phyloP scores from a whole-genome alignment of 1,140 invertebrate genomes.

The Apolygus lucorum region DNA sequence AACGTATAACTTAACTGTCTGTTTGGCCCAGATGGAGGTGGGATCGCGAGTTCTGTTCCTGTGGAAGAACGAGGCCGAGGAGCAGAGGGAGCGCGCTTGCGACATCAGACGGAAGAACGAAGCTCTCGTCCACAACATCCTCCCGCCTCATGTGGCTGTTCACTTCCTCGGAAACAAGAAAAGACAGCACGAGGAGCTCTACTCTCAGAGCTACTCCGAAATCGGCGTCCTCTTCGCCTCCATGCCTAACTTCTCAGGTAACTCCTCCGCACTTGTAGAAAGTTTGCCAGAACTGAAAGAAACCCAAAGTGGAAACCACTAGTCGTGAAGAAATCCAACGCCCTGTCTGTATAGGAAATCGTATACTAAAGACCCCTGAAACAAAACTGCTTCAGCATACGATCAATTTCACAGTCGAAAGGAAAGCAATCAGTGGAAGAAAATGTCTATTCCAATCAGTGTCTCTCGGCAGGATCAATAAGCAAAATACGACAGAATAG shows the following conservation, averaged over 20 bases:
- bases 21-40: slow-evolving; percentile 63
- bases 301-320: too few relatives aligned
- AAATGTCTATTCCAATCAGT: too few relatives aligned
- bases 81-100: slow-evolving; percentile 72
- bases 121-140: slow-evolving; percentile 75
- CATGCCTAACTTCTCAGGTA: slow-evolving; percentile 89
- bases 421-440: too few relatives aligned
- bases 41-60: slow-evolving; percentile 66
- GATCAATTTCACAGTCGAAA: too few relatives aligned
- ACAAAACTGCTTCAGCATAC: too few relatives aligned
- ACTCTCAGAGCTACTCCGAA: slow-evolving; percentile 86
- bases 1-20: too few relatives aligned
- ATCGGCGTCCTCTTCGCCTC: slow-evolving; percentile 88
- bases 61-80: slow-evolving; percentile 61
- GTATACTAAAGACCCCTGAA: too few relatives aligned
- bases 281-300: background rate
- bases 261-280: too few relatives aligned
- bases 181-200: slow-evolving; percentile 78
- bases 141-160: slow-evolving; percentile 81
- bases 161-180: slow-evolving; percentile 76
- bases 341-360: too few relatives aligned
- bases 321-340: too few relatives aligned
- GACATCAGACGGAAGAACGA: slow-evolving; percentile 83
- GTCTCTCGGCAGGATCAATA: too few relatives aligned
- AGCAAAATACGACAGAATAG: too few relatives aligned